Evolutionary conservation across 2,888 invertebrate species (phyloP).

Genomic region (Lepidocyrtoides sp.): DNA sequence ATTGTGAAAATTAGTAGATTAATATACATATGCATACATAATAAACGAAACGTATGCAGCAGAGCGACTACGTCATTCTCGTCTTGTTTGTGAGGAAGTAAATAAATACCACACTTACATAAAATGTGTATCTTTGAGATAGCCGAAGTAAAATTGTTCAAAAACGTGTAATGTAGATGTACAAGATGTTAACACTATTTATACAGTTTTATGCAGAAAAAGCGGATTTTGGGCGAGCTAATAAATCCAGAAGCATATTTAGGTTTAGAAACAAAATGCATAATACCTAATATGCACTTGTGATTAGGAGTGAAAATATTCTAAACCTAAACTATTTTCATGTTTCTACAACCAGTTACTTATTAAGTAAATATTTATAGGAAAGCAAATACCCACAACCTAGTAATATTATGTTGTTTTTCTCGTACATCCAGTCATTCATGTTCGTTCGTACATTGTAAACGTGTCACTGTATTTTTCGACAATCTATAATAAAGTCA

Average conservation of each 20-base stretch:
- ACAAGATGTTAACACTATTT: not conserved
- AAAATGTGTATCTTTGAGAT: too few species aligned
- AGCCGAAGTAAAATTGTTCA: not conserved
- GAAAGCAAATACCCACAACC: not conserved
- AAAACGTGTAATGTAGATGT: slow-evolving; percentile 2
- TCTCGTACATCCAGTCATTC: slow-evolving; percentile 33
- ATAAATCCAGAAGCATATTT: not conserved
- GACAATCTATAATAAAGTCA: slow-evolving; percentile 74
- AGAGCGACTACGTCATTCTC: not conserved
- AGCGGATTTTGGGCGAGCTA: too few species aligned
- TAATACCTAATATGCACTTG: slow-evolving; percentile 4
- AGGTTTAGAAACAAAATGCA: slow-evolving; percentile 10
- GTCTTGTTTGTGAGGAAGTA: too few species aligned
- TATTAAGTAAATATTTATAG: not conserved
- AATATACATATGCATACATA: too few species aligned
- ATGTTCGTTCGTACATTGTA: not conserved
- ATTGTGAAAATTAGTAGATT: slow-evolving; percentile 26
- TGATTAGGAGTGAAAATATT: slow-evolving; percentile 13
- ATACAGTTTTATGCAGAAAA: too few species aligned
- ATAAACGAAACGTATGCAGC: not conserved
- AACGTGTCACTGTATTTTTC: slow-evolving; percentile 66
- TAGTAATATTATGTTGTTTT: too few species aligned
- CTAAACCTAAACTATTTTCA: slow-evolving; percentile 32
- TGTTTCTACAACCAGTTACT: slow-evolving; percentile 43
- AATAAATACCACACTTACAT: too few species aligned